Conservation (phyloP, 2,888 invertebrate species). For the Hydraecia micacea region DNA sequence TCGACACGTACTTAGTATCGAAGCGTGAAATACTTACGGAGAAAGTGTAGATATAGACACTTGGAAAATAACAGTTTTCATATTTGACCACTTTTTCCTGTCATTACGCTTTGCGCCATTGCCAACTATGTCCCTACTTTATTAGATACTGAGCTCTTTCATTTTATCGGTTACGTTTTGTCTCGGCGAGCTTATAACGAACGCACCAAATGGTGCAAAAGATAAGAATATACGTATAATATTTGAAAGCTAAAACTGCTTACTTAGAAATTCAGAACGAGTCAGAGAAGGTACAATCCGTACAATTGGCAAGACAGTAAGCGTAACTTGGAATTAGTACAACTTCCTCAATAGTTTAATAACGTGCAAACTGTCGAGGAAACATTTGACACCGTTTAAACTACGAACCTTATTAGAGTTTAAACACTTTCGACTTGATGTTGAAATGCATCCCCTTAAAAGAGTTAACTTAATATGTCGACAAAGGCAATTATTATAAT, state of each 20-base stretch:
- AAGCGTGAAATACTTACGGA: slow-evolving; percentile 19
- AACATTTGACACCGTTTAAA: slow-evolving; percentile 21
- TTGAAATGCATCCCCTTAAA: slow-evolving; percentile 73
- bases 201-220: slow-evolving; percentile 41
- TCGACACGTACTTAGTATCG: slow-evolving; percentile 16
- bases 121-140: slow-evolving; percentile 54
- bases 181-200: slow-evolving; percentile 38
- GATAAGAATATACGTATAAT: slow-evolving; percentile 35
- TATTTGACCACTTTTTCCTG: slow-evolving; percentile 52
- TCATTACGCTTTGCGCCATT: slow-evolving; percentile 48
- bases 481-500: slow-evolving; percentile 88
- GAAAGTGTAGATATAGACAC: slow-evolving; percentile 15
- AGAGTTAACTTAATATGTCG: slow-evolving; percentile 84
- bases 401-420: slow-evolving; percentile 3
- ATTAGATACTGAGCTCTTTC: slow-evolving; percentile 56
- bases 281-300: slow-evolving; percentile 6
- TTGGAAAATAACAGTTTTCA: slow-evolving; percentile 30
- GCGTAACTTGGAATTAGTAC: slow-evolving; percentile 30
- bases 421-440: neutral
- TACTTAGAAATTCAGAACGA: slow-evolving; percentile 15
- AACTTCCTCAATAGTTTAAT: slow-evolving; percentile 42
- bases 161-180: slow-evolving; percentile 55
- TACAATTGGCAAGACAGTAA: slow-evolving; percentile 28
- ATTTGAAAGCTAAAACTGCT: slow-evolving; percentile 34
- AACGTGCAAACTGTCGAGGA: slow-evolving; percentile 17